Conservation (phyloP, 2,888 invertebrate species). For the Parelbella ahira region DNA sequence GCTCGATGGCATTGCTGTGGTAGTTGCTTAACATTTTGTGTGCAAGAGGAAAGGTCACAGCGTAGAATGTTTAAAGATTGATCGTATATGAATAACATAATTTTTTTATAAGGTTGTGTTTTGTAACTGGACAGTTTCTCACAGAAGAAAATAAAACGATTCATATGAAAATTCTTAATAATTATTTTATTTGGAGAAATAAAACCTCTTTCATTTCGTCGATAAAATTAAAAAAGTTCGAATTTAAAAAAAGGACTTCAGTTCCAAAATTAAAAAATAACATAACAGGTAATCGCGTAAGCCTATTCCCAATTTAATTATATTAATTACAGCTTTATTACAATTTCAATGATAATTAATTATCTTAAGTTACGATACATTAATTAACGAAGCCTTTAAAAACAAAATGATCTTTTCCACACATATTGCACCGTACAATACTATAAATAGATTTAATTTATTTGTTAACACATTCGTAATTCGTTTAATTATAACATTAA, state of each 20-base stretch:
- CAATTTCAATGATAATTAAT: conserved; percentile 64
- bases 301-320: conserved; percentile 61
- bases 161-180: conserved; percentile 65
- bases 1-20: no score
- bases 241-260: conserved; percentile 41
- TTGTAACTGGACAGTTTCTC: no score
- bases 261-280: conserved; percentile 50
- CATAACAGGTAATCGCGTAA: conserved; percentile 67
- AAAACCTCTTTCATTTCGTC: conserved; percentile 52
- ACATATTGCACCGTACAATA: conserved; percentile 73
- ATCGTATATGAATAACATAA: no score
- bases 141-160: conserved; percentile 61
- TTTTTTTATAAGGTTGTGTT: no score
- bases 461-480: conserved; percentile 13
- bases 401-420: conserved; percentile 60
- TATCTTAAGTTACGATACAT: conserved; percentile 58
- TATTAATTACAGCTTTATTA: conserved; percentile 71
- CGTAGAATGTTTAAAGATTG: no score
- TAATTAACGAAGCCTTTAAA: conserved; percentile 57
- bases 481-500: conserved; percentile 17
- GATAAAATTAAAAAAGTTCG: conserved; percentile 50
- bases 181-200: conserved; percentile 72
- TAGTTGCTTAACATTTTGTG: no score
- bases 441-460: conserved; percentile 59
- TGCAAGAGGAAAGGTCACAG: no score